These are phyloP conservation scores for Hemibagrus wyckioides DNA, from an alignment of 2,113 vertebrate genomes.

Conservation along the genomic window DNA sequence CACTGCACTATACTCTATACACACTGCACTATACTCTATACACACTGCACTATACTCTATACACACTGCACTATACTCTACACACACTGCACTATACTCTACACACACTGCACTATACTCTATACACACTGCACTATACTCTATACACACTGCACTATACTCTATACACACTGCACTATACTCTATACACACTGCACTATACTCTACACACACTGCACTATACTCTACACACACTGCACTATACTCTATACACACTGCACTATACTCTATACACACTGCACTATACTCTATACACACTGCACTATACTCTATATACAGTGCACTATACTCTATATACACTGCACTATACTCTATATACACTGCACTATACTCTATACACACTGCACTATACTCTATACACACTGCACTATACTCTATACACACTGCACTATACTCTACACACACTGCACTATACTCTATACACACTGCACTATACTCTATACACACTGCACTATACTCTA, in stretches of 20 bases:
- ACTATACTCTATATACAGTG: background rate
- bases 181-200: no score
- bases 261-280: background rate
- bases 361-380: background rate
- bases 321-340: background rate
- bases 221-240: no score
- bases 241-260: no score
- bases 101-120: no score
- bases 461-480: background rate
- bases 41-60: background rate
- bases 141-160: no score
- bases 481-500: background rate
- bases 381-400: background rate
- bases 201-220: no score
- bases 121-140: no score
- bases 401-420: background rate
- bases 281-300: background rate
- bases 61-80: no score
- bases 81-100: no score
- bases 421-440: no score
- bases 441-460: background rate
- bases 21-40: background rate
- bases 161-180: no score
- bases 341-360: background rate
- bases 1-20: background rate